These are phyloP conservation scores for Pelusios castaneus DNA, from an alignment of 2,113 vertebrate species.

Conservation along the genomic window DNA sequence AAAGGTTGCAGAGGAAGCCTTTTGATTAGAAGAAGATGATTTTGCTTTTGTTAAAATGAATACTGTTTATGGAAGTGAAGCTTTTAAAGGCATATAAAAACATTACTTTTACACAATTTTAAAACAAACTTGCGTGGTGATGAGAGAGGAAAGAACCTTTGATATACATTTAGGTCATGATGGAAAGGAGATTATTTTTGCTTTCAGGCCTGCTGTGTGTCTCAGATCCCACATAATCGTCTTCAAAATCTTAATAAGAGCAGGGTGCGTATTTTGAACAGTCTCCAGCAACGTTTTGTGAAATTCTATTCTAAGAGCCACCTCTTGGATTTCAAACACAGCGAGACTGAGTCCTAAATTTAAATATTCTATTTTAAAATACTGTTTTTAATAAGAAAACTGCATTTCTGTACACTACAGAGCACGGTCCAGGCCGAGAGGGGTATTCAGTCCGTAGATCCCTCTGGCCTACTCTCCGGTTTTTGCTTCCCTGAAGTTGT, in stretches of 20 bases:
- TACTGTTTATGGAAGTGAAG: background rate
- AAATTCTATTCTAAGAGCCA: background rate
- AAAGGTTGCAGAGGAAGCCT: background rate
- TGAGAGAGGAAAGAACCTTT: background rate
- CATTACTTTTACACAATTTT: background rate
- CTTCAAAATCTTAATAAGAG: constrained; percentile 7
- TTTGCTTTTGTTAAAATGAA: background rate
- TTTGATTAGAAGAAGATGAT: background rate
- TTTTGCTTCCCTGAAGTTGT: background rate
- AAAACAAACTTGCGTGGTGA: background rate
- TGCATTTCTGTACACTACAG: background rate
- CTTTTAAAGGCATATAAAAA: constrained; percentile 1
- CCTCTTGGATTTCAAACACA: background rate
- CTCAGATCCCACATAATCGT: background rate
- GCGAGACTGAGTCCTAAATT: background rate
- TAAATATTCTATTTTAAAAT: background rate
- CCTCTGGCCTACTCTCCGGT: background rate
- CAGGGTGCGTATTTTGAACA: background rate
- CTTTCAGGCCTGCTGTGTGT: background rate
- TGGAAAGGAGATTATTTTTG: background rate
- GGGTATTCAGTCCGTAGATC: background rate
- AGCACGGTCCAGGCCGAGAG: accelerated
- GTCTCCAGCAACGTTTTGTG: background rate
- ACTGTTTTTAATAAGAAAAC: background rate
- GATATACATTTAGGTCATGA: background rate